A percentile compares a stretch with the other conserved stretches of the same genome.
Conservation (phyloP, 2,888 invertebrate species). For the Clusia tigrina region DNA sequence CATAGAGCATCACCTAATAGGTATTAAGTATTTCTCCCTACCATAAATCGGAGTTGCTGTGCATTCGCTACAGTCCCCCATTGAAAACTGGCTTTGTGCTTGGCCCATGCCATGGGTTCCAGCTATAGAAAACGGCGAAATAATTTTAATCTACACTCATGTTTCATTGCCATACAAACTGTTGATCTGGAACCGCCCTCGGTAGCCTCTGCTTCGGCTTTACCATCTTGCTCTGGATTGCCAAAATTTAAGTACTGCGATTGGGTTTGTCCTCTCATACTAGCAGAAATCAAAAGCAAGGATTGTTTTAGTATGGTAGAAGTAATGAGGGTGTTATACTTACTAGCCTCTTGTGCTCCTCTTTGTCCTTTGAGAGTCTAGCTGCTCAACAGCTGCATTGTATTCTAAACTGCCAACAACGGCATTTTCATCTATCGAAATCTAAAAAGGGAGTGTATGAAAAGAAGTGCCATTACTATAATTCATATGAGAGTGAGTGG, state of each 20-base stretch:
- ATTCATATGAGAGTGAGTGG: no score
- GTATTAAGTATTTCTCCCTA: slow-evolving; percentile 26
- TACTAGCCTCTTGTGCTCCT: slow-evolving; percentile 60
- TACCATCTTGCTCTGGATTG: slow-evolving; percentile 71
- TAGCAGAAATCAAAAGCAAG: no score
- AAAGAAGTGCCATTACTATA: no score
- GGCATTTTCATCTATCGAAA: slow-evolving; percentile 24
- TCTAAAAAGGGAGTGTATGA: neutral
- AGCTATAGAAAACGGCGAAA: slow-evolving; percentile 65
- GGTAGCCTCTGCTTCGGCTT: slow-evolving; percentile 83
- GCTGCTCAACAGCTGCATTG: slow-evolving; percentile 38
- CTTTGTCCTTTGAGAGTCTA: slow-evolving; percentile 49
- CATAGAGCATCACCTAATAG: no score
- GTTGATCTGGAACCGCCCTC: slow-evolving; percentile 65
- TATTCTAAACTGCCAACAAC: slow-evolving; percentile 41
- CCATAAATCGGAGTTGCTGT: slow-evolving; percentile 39
- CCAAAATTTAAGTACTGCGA: slow-evolving; percentile 82
- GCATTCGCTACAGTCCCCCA: slow-evolving; percentile 61
- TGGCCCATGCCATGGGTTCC: slow-evolving; percentile 87
- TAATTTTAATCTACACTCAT: slow-evolving; percentile 33
- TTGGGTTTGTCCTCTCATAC: slow-evolving; percentile 77
- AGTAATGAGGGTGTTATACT: slow-evolving; percentile 39
- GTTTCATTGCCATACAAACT: slow-evolving; percentile 57
- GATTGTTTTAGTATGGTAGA: neutral
- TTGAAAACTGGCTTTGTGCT: slow-evolving; percentile 84